Percentiles rank a stretch among this genome's conserved stretches.
Evolutionary conservation across 2,113 vertebrate genomes (phyloP).

Genomic region (Cyanoderma ruficeps): DNA sequence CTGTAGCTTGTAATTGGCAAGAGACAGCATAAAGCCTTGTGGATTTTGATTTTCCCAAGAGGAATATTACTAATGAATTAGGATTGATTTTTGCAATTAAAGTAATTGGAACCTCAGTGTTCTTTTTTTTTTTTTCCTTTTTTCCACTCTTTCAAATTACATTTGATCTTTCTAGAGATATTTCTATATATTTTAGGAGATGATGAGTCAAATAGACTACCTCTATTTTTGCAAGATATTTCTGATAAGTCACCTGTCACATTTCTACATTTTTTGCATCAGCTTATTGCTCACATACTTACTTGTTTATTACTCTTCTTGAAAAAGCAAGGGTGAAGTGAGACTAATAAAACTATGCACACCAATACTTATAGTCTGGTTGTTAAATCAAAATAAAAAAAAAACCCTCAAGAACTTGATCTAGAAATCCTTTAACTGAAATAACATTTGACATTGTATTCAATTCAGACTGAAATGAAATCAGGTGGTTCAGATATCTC

Average conservation of each 20-base stretch:
- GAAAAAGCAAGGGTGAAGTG: not conserved
- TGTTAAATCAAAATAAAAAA: not conserved
- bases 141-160: not conserved
- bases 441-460: not conserved
- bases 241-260: not conserved
- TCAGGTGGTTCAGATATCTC: not conserved
- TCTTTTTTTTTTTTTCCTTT: not conserved
- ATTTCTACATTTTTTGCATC: not conserved
- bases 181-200: not conserved
- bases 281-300: not conserved
- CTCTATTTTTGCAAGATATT: not conserved
- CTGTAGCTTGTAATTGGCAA: not conserved
- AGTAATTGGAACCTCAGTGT: not conserved
- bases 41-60: not conserved
- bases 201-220: not conserved
- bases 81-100: not conserved
- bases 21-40: not conserved
- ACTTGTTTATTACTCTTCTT: not conserved
- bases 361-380: not conserved
- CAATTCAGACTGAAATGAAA: not conserved
- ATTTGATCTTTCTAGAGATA: not conserved
- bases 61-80: not conserved
- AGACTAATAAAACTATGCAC: not conserved
- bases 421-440: not conserved
- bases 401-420: not conserved